A percentile compares a stretch with the other conserved stretches of the same genome.
phyloP scores from a whole-genome alignment of 2,888 invertebrate genomes.

The Eilema griseolum region DNA sequence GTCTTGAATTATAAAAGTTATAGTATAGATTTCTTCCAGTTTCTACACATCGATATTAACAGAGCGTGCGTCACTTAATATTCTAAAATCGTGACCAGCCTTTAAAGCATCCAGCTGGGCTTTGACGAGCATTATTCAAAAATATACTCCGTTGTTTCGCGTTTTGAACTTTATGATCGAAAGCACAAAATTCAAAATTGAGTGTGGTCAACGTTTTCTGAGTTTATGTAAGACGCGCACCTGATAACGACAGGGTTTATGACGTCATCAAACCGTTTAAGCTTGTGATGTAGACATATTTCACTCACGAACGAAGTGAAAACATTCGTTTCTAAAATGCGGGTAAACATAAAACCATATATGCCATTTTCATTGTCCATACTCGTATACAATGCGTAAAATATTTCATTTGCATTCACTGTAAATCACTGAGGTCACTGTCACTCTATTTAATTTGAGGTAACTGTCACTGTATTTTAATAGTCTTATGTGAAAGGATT shows the following conservation, averaged over 20 bases:
- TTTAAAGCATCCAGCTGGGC: slow-evolving; percentile 17
- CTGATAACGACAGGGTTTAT: slow-evolving; percentile 73
- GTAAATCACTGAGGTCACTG: no score
- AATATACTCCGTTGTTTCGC: not conserved
- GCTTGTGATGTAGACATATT: slow-evolving; percentile 64
- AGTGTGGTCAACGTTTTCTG: slow-evolving; percentile 25
- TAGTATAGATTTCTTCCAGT: no score
- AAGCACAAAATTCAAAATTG: not conserved
- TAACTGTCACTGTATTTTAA: no score
- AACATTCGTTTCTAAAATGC: not conserved
- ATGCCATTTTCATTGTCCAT: not conserved
- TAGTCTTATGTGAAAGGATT: no score
- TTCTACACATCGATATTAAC: slow-evolving; percentile 14
- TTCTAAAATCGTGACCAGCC: slow-evolving; percentile 25
- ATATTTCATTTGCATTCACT: no score
- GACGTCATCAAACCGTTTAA: slow-evolving; percentile 76
- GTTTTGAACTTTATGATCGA: not conserved
- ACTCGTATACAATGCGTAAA: not conserved
- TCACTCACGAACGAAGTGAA: slow-evolving; percentile 46
- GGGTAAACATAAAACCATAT: not conserved
- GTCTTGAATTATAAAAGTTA: no score
- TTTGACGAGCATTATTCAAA: slow-evolving; percentile 23
- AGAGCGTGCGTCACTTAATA: slow-evolving; percentile 26
- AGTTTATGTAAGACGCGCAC: slow-evolving; percentile 69
- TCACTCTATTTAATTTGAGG: no score